A percentile compares a stretch with the other conserved stretches of the same genome.
phyloP scores from a whole-genome alignment of 2,113 vertebrate genomes.

The Fregetta grallaria region DNA sequence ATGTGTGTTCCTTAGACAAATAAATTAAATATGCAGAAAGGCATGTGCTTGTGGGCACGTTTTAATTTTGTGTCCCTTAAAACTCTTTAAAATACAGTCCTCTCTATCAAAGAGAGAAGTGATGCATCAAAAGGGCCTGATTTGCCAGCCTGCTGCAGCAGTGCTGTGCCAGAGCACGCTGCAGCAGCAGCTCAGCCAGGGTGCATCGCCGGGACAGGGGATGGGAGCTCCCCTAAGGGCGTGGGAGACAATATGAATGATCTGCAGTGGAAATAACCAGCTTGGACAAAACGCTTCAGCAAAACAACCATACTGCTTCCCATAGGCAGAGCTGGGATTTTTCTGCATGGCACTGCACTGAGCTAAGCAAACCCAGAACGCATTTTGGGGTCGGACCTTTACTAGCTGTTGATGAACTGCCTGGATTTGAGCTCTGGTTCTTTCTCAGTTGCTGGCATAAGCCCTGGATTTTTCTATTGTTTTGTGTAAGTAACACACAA shows the following conservation, averaged over 20 bases:
- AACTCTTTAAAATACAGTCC: not conserved
- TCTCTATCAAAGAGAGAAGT: not conserved
- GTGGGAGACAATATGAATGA: not conserved
- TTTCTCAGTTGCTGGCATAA: not conserved
- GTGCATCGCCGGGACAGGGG: not conserved
- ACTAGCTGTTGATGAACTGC: not conserved
- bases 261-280: not conserved
- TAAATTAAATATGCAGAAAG: not conserved
- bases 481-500: not conserved
- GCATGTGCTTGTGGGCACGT: not conserved
- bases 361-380: not conserved
- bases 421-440: not conserved
- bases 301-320: not conserved
- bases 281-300: not conserved
- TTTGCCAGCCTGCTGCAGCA: not conserved
- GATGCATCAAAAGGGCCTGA: not conserved
- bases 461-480: not conserved
- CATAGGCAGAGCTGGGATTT: not conserved
- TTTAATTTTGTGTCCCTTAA: not conserved
- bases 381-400: not conserved
- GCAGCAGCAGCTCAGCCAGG: not conserved
- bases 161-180: not conserved
- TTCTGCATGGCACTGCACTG: not conserved
- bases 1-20: not conserved
- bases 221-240: not conserved